Base-by-base conservation (phyloP, 2,888 invertebrate genomes). In the Horisme vitalbata region DNA sequence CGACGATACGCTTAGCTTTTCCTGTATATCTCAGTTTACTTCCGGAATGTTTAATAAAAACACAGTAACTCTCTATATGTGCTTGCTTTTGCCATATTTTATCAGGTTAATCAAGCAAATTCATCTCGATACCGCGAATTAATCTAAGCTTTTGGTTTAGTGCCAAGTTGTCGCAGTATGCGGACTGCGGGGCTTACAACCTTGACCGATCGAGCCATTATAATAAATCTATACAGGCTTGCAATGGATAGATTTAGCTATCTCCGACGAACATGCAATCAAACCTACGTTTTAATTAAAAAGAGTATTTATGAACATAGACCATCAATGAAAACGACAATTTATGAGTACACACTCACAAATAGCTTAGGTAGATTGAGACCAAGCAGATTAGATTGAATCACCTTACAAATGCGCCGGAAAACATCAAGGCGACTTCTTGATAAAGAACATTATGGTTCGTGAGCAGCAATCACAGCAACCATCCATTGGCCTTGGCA, bases 111-210 rank as follows among this genome's bases (percentile, higher is more conserved):
- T 43, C 36, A 14, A 37, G 38, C 26, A 24, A 15, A 45, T 47
- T 52, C 27, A 49, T 49, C 36, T 30, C 39, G 41, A 54, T 57
- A 52, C 46, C 26, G 38, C 41, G 37, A 47, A 57, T 68, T 53
- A 61, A 70, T 63, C 58, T 55, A 59, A 63, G 57, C 57, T 65
- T 66, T 68, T 76, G 80, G 75, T 79, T 69, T 67, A 61, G 66
- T 82, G 84, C 86, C 86, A 86, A 86, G 67, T 70, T 66, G 55
- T 65, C 62, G 65, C 64, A 56, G 68, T 61, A 55, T 63, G 68
- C 70, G 70, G 72, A 77, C 76, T 80, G 83, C 83, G 82, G 82
- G 74, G 77, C 79, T 79, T 71, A 66, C 75, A 83, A 75, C 88
- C 87, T 87, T 88, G 87, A 87, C 86, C 84, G 65, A 75, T 65